These are phyloP conservation scores for Eledone cirrhosa DNA, from an alignment of 2,888 invertebrate genomes.

Conservation along the genomic window DNA sequence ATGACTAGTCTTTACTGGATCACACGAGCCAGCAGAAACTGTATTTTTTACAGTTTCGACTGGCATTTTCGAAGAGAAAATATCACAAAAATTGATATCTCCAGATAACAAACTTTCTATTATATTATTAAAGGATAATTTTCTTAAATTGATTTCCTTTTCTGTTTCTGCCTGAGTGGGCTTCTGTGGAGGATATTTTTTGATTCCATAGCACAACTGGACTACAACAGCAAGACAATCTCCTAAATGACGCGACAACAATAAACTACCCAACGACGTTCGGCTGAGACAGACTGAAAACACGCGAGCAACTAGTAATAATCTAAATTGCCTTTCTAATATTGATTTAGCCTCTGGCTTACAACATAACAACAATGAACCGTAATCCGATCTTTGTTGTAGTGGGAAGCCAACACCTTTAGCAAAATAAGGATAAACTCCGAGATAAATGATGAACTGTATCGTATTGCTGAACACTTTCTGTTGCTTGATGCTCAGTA, in stretches of 20 bases:
- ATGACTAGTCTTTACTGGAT: not conserved
- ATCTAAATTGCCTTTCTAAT: slow-evolving; percentile 35
- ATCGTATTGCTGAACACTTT: slow-evolving; percentile 74
- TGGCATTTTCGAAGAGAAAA: not conserved
- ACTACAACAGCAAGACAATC: slow-evolving; percentile 76
- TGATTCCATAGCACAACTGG: slow-evolving; percentile 76
- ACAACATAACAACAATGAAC: slow-evolving; percentile 36
- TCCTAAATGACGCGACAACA: slow-evolving; percentile 72
- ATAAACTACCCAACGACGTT: slow-evolving; percentile 69
- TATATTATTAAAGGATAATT: not conserved
- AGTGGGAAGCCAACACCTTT: slow-evolving; percentile 74
- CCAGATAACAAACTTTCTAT: not conserved
- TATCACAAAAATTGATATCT: slow-evolving; percentile 11
- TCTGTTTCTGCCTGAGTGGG: not conserved
- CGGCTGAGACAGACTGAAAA: slow-evolving; percentile 42
- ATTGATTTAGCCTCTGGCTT: slow-evolving; percentile 24
- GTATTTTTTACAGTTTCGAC: not conserved
- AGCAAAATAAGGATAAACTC: slow-evolving; percentile 75
- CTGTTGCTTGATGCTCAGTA: slow-evolving; percentile 76
- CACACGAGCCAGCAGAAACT: not conserved
- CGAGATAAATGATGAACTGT: slow-evolving; percentile 75
- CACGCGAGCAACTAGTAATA: slow-evolving; percentile 44
- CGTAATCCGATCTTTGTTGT: slow-evolving; percentile 67
- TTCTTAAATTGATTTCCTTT: not conserved
- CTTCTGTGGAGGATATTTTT: slow-evolving; percentile 65